These are phyloP conservation scores for Rotaria magnacalcarata DNA, from an alignment of 2,888 invertebrate species.

Conservation along the genomic window DNA sequence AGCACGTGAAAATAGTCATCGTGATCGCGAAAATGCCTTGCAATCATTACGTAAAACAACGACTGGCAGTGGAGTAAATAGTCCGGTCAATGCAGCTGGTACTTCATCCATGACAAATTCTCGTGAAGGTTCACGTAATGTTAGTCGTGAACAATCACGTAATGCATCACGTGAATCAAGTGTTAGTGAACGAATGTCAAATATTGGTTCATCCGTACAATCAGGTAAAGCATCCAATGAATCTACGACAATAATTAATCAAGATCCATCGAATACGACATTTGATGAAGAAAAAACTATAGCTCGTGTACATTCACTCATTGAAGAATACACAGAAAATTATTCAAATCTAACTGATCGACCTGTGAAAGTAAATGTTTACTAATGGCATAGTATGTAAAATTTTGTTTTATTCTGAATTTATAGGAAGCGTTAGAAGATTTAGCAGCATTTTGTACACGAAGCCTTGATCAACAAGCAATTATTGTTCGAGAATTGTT, in stretches of 20 bases:
- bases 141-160: slow-evolving; percentile 20
- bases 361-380: background rate
- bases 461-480: background rate
- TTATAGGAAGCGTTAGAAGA: background rate
- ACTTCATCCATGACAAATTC: background rate
- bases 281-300: background rate
- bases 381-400: too few relatives aligned
- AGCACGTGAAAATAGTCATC: background rate
- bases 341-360: background rate
- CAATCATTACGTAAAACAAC: slow-evolving; percentile 16
- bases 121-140: background rate
- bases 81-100: background rate
- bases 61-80: background rate
- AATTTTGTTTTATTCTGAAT: too few relatives aligned
- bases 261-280: background rate
- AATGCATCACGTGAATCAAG: background rate
- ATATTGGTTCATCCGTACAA: background rate
- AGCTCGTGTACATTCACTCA: background rate
- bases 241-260: background rate
- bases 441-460: background rate
- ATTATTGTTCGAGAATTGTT: background rate
- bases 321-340: slow-evolving; percentile 7
- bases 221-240: background rate
- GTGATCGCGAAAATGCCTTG: slow-evolving; percentile 33
- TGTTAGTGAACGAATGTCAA: background rate